Evolutionary conservation across 2,888 invertebrate species (phyloP).

Genomic region (Carterocephalus palaemon): DNA sequence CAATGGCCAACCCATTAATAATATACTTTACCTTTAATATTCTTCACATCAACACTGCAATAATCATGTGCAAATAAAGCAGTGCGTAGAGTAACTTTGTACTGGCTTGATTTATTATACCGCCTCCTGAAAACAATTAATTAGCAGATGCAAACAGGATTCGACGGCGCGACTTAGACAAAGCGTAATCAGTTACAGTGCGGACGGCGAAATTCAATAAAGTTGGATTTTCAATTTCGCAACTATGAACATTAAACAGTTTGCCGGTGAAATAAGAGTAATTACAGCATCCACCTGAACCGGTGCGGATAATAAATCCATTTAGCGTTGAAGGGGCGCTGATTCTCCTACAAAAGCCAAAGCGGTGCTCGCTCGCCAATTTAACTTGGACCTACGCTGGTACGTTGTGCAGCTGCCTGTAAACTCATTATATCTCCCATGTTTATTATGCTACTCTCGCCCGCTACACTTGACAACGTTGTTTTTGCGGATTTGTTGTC

Average conservation of each 20-base stretch:
- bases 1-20: too few species aligned
- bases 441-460: slow-evolving; percentile 32
- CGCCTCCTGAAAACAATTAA: too few species aligned
- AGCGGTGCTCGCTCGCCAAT: slow-evolving; percentile 57
- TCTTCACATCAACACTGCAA: too few species aligned
- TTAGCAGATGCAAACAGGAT: too few species aligned
- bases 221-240: slow-evolving; percentile 43
- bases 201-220: slow-evolving; percentile 28
- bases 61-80: too few species aligned
- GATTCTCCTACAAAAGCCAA: slow-evolving; percentile 65
- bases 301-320: slow-evolving; percentile 67
- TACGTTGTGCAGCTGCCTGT: slow-evolving; percentile 54
- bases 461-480: slow-evolving; percentile 23
- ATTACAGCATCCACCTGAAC: slow-evolving; percentile 65
- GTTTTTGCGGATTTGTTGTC: neutral
- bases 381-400: slow-evolving; percentile 56
- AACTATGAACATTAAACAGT: slow-evolving; percentile 61
- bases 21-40: too few species aligned
- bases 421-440: slow-evolving; percentile 53
- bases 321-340: slow-evolving; percentile 65
- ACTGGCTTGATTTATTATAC: too few species aligned
- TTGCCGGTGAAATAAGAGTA: slow-evolving; percentile 60
- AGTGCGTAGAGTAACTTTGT: too few species aligned
- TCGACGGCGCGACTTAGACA: too few species aligned
- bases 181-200: slow-evolving; percentile 1